Conservation (phyloP, 2,888 invertebrate species). For the Sinodicranocentrus sp. region DNA sequence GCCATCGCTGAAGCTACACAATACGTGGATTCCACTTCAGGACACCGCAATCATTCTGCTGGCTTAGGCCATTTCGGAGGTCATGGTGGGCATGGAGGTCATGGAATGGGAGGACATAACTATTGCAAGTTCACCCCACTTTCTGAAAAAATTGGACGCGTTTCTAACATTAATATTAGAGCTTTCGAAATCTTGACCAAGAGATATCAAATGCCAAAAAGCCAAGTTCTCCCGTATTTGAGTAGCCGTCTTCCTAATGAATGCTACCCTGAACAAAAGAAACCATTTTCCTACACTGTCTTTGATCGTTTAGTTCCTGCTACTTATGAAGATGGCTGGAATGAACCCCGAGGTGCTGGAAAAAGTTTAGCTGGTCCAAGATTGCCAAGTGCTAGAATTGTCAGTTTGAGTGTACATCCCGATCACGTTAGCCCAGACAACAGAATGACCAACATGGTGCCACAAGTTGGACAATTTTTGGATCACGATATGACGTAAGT, state of each 20-base stretch:
- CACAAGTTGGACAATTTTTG: slow-evolving; percentile 75
- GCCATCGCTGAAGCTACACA: slow-evolving; percentile 62
- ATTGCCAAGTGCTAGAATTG: slow-evolving; percentile 74
- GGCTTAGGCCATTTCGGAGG: slow-evolving; percentile 31
- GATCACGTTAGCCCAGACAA: slow-evolving; percentile 73
- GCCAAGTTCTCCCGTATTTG: slow-evolving; percentile 60
- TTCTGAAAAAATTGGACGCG: slow-evolving; percentile 74
- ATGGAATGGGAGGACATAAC: slow-evolving; percentile 73
- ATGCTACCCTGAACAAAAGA: slow-evolving; percentile 66
- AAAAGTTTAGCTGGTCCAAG: slow-evolving; percentile 69
- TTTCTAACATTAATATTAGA: slow-evolving; percentile 73
- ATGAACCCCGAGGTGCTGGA: slow-evolving; percentile 75
- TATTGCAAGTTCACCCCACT: slow-evolving; percentile 76
- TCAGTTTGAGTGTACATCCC: slow-evolving; percentile 75
- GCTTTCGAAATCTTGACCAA: slow-evolving; percentile 75
- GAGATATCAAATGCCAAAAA: slow-evolving; percentile 69
- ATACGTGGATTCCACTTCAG: slow-evolving; percentile 51
- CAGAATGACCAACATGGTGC: slow-evolving; percentile 76
- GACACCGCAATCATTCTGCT: slow-evolving; percentile 53
- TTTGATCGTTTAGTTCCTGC: slow-evolving; percentile 75
- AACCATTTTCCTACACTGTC: slow-evolving; percentile 72
- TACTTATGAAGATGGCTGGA: slow-evolving; percentile 75
- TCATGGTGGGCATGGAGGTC: slow-evolving; percentile 54
- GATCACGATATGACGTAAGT: slow-evolving; percentile 76
- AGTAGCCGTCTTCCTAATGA: slow-evolving; percentile 66